Base-by-base conservation (phyloP, 2,797 vertebrate genomes). In the Pygocentrus nattereri region DNA sequence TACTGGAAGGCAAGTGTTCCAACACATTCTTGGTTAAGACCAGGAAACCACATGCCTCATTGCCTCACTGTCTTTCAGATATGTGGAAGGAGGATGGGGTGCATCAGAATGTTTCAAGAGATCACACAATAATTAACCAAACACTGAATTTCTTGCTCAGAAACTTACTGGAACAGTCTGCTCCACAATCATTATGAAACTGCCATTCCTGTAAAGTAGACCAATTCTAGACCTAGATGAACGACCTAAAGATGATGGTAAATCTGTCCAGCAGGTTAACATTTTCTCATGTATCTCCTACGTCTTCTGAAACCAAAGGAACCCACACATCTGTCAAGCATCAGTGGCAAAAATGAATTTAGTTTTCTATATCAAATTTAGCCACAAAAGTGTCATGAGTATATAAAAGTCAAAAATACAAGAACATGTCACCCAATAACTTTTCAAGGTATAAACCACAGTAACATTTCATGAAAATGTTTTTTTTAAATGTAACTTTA, bases 1-100 rank as follows among this genome's bases (percentile, higher is more conserved):
- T 18, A 27, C n/a, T 25, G 41, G n/a, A 70, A 49, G 13, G n/a
- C 25, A 16, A 27, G 68, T 1, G 49, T 19, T 71, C 47, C 69
- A 71, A 68, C 68, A 70, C 41, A 47, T 70, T 70, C 68, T 70
- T 70, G 23, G 41, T 25, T 25, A 49, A 70, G 41, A 49, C 18
- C 38, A 12, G 5, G 23, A 49, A 70, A 49, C 68, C 21, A 5
- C 68, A 49, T 25, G 5, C 31, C 30, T 27, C 49, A 5, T 23
- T 50, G 68, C 44, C 30, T 68, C 38, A 49, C 21, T 16, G 56
- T 61, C 47, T 56, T 64, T 12, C n/a, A 72, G 69, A 61, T 52
- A 52, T 52, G 27, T 30, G 34, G 6, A 21, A 34, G 56, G 19
- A 61, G 21, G 11, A 65, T 4, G 59, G 50, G 78, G 27, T 30